A percentile compares a stretch with the other conserved stretches of the same genome.
Conservation (phyloP, 2,888 invertebrate genomes). For the Acronicta aceris region DNA sequence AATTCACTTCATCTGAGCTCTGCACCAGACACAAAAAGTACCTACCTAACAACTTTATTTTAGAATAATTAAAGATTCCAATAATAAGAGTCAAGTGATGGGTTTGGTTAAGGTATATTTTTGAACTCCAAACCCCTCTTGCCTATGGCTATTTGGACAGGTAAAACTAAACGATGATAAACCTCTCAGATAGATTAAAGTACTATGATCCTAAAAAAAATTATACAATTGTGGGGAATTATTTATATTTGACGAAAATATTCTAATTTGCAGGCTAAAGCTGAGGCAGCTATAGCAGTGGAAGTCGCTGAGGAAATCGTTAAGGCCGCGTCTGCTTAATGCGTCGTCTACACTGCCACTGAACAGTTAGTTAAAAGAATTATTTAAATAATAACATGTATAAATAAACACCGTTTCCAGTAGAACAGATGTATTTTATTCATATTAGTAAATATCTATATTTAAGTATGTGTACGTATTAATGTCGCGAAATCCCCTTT, state of each 20-base stretch:
- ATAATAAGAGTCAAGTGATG: too few species aligned
- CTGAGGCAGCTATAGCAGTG: constrained; percentile 97
- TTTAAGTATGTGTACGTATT: constrained; percentile 12
- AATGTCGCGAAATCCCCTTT: background rate
- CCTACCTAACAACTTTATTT: too few species aligned
- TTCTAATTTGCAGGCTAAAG: constrained; percentile 90
- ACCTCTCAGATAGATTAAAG: background rate
- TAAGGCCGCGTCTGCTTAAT: constrained; percentile 91
- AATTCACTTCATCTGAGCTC: too few species aligned
- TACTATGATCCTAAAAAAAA: background rate
- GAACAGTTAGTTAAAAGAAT: constrained; percentile 75
- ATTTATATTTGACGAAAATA: background rate
- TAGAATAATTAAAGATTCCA: too few species aligned
- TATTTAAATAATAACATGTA: constrained; percentile 69
- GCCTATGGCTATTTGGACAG: too few species aligned
- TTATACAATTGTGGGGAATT: background rate
- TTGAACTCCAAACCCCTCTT: too few species aligned
- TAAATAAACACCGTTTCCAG: constrained; percentile 74
- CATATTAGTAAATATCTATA: constrained; percentile 7
- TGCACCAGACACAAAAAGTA: too few species aligned
- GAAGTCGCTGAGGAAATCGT: constrained; percentile 98
- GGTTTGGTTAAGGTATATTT: too few species aligned
- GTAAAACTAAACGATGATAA: too few species aligned
- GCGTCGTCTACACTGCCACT: constrained; percentile 34
- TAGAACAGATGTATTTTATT: constrained; percentile 63